phyloP scores from a whole-genome alignment of 2,113 vertebrate genomes.

The Erythrolamprus reginae region DNA sequence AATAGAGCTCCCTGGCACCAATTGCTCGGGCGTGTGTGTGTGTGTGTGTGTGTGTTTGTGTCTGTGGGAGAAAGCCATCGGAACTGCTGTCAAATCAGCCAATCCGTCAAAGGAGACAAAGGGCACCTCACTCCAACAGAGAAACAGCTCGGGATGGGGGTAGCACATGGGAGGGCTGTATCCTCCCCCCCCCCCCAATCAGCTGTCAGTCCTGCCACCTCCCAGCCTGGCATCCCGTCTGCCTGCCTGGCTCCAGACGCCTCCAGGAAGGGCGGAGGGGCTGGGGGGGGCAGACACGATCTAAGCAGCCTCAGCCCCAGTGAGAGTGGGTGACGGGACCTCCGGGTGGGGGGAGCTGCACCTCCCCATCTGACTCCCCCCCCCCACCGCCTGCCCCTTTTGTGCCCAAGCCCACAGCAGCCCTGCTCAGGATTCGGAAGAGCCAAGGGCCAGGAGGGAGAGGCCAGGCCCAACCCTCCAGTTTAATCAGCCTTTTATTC shows the following conservation, averaged over 20 bases:
- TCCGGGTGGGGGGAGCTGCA: neutral
- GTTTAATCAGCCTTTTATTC: neutral
- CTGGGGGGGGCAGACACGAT: neutral
- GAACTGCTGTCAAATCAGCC: neutral
- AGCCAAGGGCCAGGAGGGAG: neutral
- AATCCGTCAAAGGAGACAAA: neutral
- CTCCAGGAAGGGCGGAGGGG: fast-evolving
- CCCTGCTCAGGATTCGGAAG: conserved; percentile 29
- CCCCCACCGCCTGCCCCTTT: neutral
- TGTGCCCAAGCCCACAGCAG: conserved; percentile 9
- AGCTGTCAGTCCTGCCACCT: neutral
- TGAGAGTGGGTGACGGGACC: neutral
- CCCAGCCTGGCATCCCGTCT: neutral
- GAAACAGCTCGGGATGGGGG: neutral
- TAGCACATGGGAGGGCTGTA: neutral
- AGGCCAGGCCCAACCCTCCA: conserved; percentile 47
- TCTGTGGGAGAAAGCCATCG: neutral
- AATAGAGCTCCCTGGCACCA: neutral
- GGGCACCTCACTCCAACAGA: neutral
- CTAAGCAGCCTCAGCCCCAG: neutral
- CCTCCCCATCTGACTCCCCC: neutral
- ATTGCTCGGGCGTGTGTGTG: neutral
- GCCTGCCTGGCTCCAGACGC: neutral
- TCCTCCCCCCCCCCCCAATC: neutral
- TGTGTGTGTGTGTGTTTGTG: neutral